Evolutionary conservation across 2,888 invertebrate genomes (phyloP).

Genomic region (Macaria notata): DNA sequence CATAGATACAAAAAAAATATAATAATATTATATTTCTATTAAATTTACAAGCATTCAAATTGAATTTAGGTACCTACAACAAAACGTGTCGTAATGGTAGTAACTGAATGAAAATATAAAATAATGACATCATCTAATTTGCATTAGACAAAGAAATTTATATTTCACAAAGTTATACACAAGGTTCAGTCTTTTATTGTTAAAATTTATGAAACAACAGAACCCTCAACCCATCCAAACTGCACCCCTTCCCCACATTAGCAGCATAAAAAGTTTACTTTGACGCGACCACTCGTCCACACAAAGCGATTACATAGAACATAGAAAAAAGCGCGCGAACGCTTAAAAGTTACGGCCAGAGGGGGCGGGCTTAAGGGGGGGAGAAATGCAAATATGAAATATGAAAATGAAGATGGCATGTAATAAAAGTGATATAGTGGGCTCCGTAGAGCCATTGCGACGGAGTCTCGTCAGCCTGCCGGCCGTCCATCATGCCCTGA

Average conservation of each 20-base stretch:
- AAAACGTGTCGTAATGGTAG: too few species aligned
- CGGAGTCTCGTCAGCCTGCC: conserved; percentile 88
- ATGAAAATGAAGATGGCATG: conserved; percentile 87
- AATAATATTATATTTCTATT: too few species aligned
- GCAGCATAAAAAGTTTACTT: conserved; percentile 55
- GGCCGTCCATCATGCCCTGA: conserved; percentile 88
- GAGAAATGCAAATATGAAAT: conserved; percentile 83
- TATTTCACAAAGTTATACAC: too few species aligned
- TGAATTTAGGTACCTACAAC: too few species aligned
- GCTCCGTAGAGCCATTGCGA: conserved; percentile 89
- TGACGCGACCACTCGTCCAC: conserved; percentile 55
- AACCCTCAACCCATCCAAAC: conserved; percentile 33
- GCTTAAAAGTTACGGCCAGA: conserved; percentile 60
- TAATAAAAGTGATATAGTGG: conserved; percentile 91
- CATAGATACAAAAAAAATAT: too few species aligned
- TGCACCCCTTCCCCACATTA: conserved; percentile 29
- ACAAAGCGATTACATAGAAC: conserved; percentile 73
- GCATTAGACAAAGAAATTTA: too few species aligned
- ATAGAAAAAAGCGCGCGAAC: conserved; percentile 63
- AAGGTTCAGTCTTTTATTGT: too few species aligned
- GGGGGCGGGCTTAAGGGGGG: conserved; percentile 35
- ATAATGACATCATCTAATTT: too few species aligned
- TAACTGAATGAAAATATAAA: too few species aligned
- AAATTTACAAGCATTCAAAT: too few species aligned
- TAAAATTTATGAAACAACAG: conserved; percentile 26